Evolutionary conservation across 2,888 invertebrate species (phyloP).

Genomic region (Diarsia brunnea): DNA sequence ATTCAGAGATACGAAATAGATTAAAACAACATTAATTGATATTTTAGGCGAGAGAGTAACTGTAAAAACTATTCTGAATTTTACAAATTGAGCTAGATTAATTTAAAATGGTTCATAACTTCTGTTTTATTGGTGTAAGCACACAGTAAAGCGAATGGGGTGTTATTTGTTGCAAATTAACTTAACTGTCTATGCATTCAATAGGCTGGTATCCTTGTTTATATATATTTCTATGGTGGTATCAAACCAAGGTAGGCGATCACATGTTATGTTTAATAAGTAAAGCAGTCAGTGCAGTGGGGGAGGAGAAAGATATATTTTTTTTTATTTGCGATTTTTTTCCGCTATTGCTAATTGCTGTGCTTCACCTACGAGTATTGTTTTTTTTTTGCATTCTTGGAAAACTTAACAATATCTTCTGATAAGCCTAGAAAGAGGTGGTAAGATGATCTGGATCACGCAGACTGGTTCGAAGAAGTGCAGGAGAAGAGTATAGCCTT

Average conservation of each 20-base stretch:
- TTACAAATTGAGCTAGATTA: conserved; percentile 43
- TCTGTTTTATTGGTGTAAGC: conserved; percentile 30
- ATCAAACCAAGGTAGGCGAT: not conserved
- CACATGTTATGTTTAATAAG: not conserved
- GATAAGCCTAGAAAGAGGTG: not conserved
- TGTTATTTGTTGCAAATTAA: not conserved
- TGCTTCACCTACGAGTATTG: not conserved
- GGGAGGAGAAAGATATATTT: not conserved
- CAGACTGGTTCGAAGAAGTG: too few relatives aligned
- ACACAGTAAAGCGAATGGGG: conserved; percentile 17
- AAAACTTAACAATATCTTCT: not conserved
- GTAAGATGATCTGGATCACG: not conserved
- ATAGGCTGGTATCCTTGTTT: conserved; percentile 4
- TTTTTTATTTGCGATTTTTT: not conserved
- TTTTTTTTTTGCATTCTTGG: too few relatives aligned
- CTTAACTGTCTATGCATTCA: not conserved
- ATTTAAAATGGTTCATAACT: conserved; percentile 29
- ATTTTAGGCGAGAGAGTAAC: conserved; percentile 24
- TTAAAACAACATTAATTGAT: conserved; percentile 28
- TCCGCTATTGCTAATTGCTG: not conserved
- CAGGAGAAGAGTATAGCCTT: too few relatives aligned
- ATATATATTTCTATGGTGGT: too few relatives aligned
- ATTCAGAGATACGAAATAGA: conserved; percentile 19
- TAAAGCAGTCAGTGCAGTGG: not conserved
- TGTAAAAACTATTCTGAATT: conserved; percentile 30